Evolutionary conservation across 2,888 invertebrate species (phyloP).

Genomic region (Rotaria sp.): DNA sequence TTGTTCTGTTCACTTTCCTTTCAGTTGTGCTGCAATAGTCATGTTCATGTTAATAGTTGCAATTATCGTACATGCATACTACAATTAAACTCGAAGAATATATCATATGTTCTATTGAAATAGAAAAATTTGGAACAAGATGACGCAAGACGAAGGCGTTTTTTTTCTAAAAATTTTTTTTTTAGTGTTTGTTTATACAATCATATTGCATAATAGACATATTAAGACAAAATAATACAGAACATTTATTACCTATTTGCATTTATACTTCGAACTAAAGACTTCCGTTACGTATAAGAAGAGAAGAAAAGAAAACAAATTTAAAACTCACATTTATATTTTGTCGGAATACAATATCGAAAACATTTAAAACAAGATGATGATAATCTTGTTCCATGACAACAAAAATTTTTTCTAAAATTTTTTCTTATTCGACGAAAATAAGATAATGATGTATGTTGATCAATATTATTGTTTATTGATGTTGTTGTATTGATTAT

Average conservation of each 20-base stretch:
- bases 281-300: neutral
- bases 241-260: neutral
- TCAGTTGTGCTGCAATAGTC: neutral
- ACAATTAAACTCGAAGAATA: neutral
- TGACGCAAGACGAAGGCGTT: neutral
- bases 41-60: conserved; percentile 4
- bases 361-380: neutral
- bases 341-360: neutral
- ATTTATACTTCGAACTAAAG: neutral
- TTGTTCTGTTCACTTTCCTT: conserved; percentile 1
- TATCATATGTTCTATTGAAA: neutral
- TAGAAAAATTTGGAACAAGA: neutral
- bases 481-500: neutral
- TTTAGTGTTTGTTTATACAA: neutral
- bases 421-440: neutral
- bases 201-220: neutral
- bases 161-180: neutral
- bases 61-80: neutral
- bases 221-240: neutral
- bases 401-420: neutral
- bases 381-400: neutral
- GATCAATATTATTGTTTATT: neutral
- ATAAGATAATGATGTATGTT: neutral
- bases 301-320: neutral
- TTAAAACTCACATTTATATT: neutral